Evolutionary conservation across 23 tunicate genomes (phyloP).

Genomic region (Halocynthia roretzi): DNA sequence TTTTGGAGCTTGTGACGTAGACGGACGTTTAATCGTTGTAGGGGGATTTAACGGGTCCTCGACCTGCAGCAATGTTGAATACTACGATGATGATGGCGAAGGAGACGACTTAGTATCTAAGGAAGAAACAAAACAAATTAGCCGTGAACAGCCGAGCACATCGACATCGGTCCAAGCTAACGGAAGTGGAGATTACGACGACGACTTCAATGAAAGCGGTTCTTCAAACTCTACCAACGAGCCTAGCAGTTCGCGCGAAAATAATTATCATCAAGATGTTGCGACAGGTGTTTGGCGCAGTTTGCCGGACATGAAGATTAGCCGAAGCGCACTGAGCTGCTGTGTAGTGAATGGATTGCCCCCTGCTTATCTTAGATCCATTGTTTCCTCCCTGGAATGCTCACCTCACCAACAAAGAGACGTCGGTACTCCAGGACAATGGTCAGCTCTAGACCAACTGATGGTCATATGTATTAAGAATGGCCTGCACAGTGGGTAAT

Average conservation of each 20-base stretch:
- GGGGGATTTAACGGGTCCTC: slow-evolving; percentile 74
- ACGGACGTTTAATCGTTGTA: slow-evolving; percentile 38
- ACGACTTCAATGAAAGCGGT: neutral
- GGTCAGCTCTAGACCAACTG: slow-evolving; percentile 7
- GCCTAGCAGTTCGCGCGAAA: neutral
- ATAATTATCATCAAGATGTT: neutral
- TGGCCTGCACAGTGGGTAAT: neutral
- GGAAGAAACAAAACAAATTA: neutral
- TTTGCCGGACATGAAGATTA: slow-evolving; percentile 52
- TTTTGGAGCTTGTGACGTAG: slow-evolving; percentile 67
- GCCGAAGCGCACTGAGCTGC: slow-evolving; percentile 79
- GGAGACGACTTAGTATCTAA: neutral
- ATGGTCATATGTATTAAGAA: slow-evolving; percentile 12
- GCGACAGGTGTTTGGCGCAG: slow-evolving; percentile 32
- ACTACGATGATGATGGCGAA: slow-evolving; percentile 33
- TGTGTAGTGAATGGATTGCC: slow-evolving; percentile 52
- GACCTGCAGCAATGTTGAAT: slow-evolving; percentile 74
- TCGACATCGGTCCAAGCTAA: neutral
- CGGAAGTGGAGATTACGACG: slow-evolving; percentile 5
- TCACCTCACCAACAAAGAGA: slow-evolving; percentile 3
- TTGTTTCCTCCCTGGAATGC: slow-evolving; percentile 11
- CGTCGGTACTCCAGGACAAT: slow-evolving; percentile 1
- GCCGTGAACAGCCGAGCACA: neutral
- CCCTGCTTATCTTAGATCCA: slow-evolving; percentile 43
- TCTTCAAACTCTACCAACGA: neutral